Base-by-base conservation (phyloP, 2,113 vertebrate genomes). In the Rana temporaria region DNA sequence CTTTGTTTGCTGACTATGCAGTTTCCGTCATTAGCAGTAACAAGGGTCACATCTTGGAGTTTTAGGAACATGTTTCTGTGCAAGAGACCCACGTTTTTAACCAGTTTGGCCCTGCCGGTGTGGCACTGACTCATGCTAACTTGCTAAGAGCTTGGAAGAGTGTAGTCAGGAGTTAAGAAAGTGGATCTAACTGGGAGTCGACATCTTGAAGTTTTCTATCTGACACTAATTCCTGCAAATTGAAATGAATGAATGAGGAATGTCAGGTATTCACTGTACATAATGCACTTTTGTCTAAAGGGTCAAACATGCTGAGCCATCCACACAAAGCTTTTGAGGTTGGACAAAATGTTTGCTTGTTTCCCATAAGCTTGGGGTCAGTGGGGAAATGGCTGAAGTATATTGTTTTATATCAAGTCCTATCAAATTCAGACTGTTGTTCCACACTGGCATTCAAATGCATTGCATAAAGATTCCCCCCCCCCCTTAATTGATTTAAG, bases 221-320 rank as follows among this genome's bases (percentile, higher is more conserved):
- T 82, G 59, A 75, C 52, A 67, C 62, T 75, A 82, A 82, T 75
- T 82, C 71, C 62, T 67, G 70, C 52, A 74, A 73, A 82, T 66
- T 75, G 71, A 64, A 66, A 74, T 82, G 68, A 73, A 74, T 74
- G 79, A 66, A 74, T 75, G 30, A 75, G 80, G 80, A 82, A 82
- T 82, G 70, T 66, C 70, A 82, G 79, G 79, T 82, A 82, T 82
- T 82, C 79, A 67, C 34, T 74, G 80, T 67, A 73, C 80, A 82
- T 75, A 75, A 73, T 75, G 34, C 62, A 67, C 80, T 82, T 82
- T 82, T 82, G 80, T 82, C 71, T 82, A 75, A 82, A 73, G 66
- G 26, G 80, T 82, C 80, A 82, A 75, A 82, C 80, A 82, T 67
- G 70, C 80, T 82, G 80, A 67, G 80, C 69, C 62, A 65, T 75